Conservation (phyloP, 2,113 vertebrate genomes). For the Centropus unirufus region DNA sequence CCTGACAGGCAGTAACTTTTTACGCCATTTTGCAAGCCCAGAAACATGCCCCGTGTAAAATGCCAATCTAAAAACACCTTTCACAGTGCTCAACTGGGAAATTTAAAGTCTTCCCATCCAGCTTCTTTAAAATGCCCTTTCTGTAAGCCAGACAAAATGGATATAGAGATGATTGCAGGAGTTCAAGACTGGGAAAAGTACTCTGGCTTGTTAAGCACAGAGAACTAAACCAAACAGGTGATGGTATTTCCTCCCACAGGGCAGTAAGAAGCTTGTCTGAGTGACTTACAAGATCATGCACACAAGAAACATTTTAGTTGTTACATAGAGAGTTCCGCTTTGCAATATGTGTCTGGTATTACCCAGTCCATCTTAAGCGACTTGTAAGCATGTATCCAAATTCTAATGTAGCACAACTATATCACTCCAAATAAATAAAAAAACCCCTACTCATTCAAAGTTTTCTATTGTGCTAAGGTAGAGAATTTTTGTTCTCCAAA, state of each 20-base stretch:
- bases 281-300: not conserved
- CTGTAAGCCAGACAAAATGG: not conserved
- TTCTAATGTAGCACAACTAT: not conserved
- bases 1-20: slow-evolving; percentile 38
- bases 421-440: not conserved
- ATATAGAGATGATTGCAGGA: not conserved
- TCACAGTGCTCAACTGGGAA: slow-evolving; percentile 31
- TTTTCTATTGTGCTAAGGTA: not conserved
- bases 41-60: not conserved
- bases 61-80: slow-evolving; percentile 39
- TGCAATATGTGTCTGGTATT: not conserved
- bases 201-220: not conserved
- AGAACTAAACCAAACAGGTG: not conserved
- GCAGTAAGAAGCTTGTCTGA: not conserved
- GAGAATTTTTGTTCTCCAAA: not conserved
- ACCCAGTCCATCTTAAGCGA: not conserved
- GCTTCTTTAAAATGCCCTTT: slow-evolving; percentile 1
- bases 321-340: not conserved
- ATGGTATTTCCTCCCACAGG: slow-evolving; percentile 12
- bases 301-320: not conserved
- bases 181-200: not conserved
- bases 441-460: not conserved
- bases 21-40: slow-evolving; percentile 3
- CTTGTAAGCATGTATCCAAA: not conserved
- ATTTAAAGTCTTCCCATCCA: slow-evolving; percentile 30